Evolutionary conservation across 2,888 invertebrate genomes (phyloP), one percentile per base, ranked within the genome.

Genomic region (Helicoverpa assulta): DNA sequence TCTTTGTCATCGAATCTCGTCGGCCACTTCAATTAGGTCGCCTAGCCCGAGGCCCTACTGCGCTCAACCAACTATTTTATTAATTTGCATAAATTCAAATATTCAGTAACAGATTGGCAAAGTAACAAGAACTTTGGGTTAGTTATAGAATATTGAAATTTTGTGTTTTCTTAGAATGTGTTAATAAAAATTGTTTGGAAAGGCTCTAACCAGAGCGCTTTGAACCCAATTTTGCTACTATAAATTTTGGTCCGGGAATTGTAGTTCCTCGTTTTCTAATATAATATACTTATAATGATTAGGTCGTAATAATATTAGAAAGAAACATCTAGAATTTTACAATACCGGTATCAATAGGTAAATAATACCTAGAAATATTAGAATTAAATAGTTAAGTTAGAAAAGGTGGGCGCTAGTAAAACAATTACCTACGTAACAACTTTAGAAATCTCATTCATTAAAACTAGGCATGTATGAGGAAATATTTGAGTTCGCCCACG

Each of bases 21-120:
- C 61, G 69, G 76, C 65, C 70, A 76, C 67, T 84, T 82, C 76
- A 84, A 82, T 82, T 78, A 84, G 80, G 80, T 63, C 73, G 65
- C 57, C 61, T 51, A 76, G 67, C 84, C 65, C 50, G 21, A 26
- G 76, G 82, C 82, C 59, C 74, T 58, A 59, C 58, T 37, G 65
- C 63, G 70, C 82, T 76, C 64, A 26, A 57, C 54, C 64, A 70
- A 82, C 80, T 79, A 79, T 82, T 84, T 78, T 82, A 84, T 71
- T 82, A 82, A 82, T 84, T 76, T 82, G 69, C 82, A 84, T 84
- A 84, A 84, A 85, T 78, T 84, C 70, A 74, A 81, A 79, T 85
- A 79, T 81, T 72, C 78, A 67, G 81, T 66, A 84, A 77, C 85
- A 84, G 82, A 82, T 82, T 82, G 82, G 60, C 6, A 8, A 63